Percentiles rank a stretch among this genome's conserved stretches.
These are phyloP conservation scores for Pogonomyrmex californicus DNA, from an alignment of 1,140 invertebrate genomes.

Conservation along the genomic window DNA sequence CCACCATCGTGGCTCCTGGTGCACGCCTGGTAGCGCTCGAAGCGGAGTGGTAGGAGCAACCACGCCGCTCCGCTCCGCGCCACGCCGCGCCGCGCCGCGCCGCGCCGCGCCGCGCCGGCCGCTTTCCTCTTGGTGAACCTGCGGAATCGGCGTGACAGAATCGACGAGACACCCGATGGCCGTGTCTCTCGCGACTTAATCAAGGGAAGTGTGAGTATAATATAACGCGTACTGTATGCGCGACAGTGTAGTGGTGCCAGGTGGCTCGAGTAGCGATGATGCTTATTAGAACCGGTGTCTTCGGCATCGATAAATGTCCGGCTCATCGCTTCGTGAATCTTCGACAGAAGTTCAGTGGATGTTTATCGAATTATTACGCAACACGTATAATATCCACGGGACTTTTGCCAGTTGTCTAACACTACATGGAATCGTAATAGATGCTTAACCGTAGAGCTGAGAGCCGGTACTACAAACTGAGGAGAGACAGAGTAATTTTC, in stretches of 20 bases:
- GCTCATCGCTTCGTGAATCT: background rate
- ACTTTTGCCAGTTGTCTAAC: background rate
- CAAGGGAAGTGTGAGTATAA: slow-evolving; percentile 1
- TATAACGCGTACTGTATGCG: background rate
- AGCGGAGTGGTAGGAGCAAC: slow-evolving; percentile 44
- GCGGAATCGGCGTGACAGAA: slow-evolving; percentile 12
- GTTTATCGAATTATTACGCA: background rate
- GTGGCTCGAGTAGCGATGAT: background rate
- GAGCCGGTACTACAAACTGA: background rate
- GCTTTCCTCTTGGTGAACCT: slow-evolving; percentile 29
- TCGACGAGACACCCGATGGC: background rate
- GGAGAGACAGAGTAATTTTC: background rate
- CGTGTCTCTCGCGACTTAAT: slow-evolving; percentile 36
- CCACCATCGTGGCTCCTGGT: slow-evolving; percentile 63
- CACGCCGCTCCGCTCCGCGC: background rate
- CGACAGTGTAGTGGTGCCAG: slow-evolving; percentile 23
- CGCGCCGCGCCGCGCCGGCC: slow-evolving; percentile 12
- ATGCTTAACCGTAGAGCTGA: background rate
- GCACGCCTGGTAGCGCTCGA: slow-evolving; percentile 67
- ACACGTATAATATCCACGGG: background rate
- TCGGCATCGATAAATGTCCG: slow-evolving; percentile 11
- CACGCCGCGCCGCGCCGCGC: background rate
- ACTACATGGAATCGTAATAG: background rate
- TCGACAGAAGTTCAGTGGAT: slow-evolving; percentile 2
- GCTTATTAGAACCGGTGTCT: background rate